Evolutionary conservation across 2,797 vertebrate species (phyloP).

Genomic region (Mormyrus hasselquistii): DNA sequence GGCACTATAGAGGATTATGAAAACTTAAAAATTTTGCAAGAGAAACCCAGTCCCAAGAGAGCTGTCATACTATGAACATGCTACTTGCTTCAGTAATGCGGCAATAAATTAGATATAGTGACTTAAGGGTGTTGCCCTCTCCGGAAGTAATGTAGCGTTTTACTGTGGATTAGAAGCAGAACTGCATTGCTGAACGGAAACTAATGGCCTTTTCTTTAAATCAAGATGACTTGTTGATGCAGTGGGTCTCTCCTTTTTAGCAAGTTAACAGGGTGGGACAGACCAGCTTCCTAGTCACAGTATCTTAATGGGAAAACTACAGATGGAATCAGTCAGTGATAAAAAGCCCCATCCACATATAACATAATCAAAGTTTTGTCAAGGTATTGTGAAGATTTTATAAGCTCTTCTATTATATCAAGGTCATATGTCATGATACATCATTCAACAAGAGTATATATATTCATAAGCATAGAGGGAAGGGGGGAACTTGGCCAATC

Average conservation of each 20-base stretch:
- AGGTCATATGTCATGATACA: background rate
- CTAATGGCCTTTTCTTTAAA: background rate
- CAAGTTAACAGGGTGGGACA: background rate
- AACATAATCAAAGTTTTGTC: background rate
- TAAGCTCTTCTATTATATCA: background rate
- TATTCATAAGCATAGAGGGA: background rate
- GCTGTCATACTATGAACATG: too few species aligned
- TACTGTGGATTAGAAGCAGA: background rate
- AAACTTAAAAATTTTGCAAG: background rate
- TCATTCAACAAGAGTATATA: background rate
- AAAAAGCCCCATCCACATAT: background rate
- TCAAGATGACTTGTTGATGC: background rate
- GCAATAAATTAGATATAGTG: background rate
- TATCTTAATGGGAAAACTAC: background rate
- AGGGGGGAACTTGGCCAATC: background rate
- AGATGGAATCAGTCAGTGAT: background rate
- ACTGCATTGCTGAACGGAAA: background rate
- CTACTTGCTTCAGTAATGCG: background rate
- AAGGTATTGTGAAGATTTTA: background rate
- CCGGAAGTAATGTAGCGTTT: background rate
- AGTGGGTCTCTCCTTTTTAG: background rate
- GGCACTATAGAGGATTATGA: background rate
- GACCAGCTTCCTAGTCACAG: background rate
- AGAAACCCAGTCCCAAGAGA: background rate
- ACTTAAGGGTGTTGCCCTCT: background rate